Evolutionary conservation across 2,113 vertebrate genomes (phyloP), one percentile per base, ranked within the genome.

Genomic region (Pollachius pollachius): DNA sequence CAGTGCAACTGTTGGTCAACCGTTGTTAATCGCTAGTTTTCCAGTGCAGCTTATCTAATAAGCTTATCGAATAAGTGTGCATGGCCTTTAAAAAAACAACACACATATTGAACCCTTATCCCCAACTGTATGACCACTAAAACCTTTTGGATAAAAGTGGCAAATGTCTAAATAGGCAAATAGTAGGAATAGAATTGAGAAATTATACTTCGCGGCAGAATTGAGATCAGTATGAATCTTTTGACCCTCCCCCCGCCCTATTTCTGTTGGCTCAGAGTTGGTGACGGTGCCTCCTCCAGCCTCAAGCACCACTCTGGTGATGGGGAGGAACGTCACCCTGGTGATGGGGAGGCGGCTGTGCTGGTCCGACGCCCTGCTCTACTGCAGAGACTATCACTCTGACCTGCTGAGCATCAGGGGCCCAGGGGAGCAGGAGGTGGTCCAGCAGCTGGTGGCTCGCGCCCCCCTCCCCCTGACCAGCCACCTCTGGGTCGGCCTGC

Each of bases 401-500:
- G 74, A 77, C 54, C 74, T 77, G 54, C 65, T 73, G 27, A 77
- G 61, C 68, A 16, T 71, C 12, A 52, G 9, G 41, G 73, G 60
- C 41, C 30, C 48, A 5, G 70, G 34, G 61, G 74, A 77, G 68
- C 74, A 77, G 75, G 16, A 25, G 64, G 16, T 34, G n/a, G 5
- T 8, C 59, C 62, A 68, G 57, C 21, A 57, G 13, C 17, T 66
- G 48, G 48, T 77, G 58, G 41, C 4, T 13, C 9, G 0, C 4
- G 2, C 15, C 15, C 2, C 71, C 23, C 23, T 48, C 25, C 15
- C 21, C 12, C 30, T 65, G 19, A 74, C 68, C 11, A 2, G 52
- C 19, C 62, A 71, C 21, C 48, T 81, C 60, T 81, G 79, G 74
- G 34, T 77, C 64, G 74, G 74, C 17, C 68, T 74, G 37, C 71